A percentile compares a stretch with the other conserved stretches of the same genome.
These are phyloP conservation scores for Trachelus tabidus DNA, from an alignment of 2,888 invertebrate genomes.

Conservation along the genomic window DNA sequence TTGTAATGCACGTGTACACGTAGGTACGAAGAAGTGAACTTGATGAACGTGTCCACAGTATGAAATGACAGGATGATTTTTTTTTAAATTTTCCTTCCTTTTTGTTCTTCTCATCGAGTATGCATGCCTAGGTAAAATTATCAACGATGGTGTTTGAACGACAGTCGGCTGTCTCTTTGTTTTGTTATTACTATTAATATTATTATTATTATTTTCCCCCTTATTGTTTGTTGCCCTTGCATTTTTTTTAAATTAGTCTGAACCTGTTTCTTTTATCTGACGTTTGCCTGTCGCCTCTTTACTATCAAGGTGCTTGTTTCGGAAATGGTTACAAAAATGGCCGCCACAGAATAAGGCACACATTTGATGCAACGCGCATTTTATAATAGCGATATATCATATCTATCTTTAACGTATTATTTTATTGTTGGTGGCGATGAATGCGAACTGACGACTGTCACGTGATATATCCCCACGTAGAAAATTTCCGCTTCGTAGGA, in stretches of 20 bases:
- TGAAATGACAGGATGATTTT: slow-evolving; percentile 39
- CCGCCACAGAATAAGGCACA: slow-evolving; percentile 66
- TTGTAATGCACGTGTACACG: slow-evolving; percentile 33
- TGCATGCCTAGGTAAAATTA: slow-evolving; percentile 38
- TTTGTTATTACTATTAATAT: background rate
- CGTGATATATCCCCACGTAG: background rate
- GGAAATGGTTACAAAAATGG: slow-evolving; percentile 61
- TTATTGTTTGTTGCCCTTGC: background rate
- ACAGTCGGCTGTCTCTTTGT: background rate
- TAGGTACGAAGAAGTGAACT: slow-evolving; percentile 26
- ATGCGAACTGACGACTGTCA: slow-evolving; percentile 1
- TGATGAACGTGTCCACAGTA: slow-evolving; percentile 27
- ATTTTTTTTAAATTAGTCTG: background rate
- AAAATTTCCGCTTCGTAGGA: background rate
- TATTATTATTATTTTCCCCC: background rate
- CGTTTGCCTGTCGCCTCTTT: slow-evolving; percentile 18
- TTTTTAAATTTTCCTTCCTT: slow-evolving; percentile 6
- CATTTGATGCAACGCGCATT: slow-evolving; percentile 65
- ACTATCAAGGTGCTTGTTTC: slow-evolving; percentile 44
- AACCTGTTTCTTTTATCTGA: background rate
- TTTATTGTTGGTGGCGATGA: slow-evolving; percentile 25
- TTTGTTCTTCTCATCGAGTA: slow-evolving; percentile 12
- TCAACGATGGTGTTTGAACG: slow-evolving; percentile 8
- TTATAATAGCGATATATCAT: slow-evolving; percentile 39
- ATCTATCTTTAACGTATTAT: slow-evolving; percentile 35